Evolutionary conservation across 2,113 vertebrate species (phyloP).

Genomic region (Osmerus mordax): DNA sequence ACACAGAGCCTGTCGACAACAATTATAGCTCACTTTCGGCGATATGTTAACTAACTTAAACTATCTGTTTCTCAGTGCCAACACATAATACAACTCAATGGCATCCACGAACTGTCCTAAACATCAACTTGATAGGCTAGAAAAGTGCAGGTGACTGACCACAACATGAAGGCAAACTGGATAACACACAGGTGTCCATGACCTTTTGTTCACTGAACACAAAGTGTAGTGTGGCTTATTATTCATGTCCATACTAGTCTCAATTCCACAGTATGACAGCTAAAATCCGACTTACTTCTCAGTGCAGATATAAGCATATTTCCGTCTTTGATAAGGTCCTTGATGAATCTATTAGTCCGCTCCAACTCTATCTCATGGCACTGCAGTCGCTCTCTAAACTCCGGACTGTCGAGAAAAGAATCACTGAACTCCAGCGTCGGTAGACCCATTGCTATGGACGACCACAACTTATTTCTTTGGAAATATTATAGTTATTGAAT

Average conservation of each 20-base stretch:
- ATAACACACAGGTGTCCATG: neutral
- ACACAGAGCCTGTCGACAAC: no score
- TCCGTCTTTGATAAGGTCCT: constrained; percentile 95
- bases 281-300: constrained; percentile 77
- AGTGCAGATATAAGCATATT: constrained; percentile 89
- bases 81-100: no score
- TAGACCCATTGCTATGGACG: constrained; percentile 80
- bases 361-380: constrained; percentile 96
- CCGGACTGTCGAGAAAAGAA: constrained; percentile 94
- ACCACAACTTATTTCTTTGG: neutral
- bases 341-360: constrained; percentile 95
- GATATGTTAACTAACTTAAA: no score
- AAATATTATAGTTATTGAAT: neutral
- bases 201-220: neutral
- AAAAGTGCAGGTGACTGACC: neutral
- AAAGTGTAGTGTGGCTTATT: neutral
- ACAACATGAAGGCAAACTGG: neutral
- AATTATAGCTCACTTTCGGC: no score
- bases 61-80: no score
- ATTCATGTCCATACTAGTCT: neutral
- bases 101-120: no score
- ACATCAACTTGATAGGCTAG: neutral
- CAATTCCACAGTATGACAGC: neutral
- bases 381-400: constrained; percentile 93
- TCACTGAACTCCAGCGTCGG: constrained; percentile 97